Evolutionary conservation across 1,140 invertebrate species (phyloP), one percentile per base, ranked within the genome.

Genomic region (Cherax quadricarinatus): DNA sequence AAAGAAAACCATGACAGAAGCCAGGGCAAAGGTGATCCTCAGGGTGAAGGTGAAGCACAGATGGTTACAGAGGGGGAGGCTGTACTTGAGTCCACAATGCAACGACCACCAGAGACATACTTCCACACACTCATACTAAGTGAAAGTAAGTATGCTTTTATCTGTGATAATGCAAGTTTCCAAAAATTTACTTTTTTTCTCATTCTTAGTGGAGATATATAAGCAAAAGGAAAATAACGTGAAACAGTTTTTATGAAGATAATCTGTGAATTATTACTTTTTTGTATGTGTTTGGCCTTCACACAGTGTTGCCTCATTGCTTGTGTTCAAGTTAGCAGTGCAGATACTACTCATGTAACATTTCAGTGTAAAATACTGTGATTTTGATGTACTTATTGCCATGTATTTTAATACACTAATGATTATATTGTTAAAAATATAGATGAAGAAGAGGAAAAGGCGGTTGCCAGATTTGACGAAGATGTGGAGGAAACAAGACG

Each of bases 51-150:
- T 70, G 92, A 94, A 79, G 92, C 75, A 18, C 86, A 90, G n/a
- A 93, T 97, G 53, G 96, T 97, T 90, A 95, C 98, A 18, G 97
- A 98, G 94, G 98, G 98, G 14, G 97, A 98, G 84, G 95, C 95
- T 21, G 95, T 98, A 0, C 90, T 95, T 30, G 98, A 98, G 0
- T 94, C 95, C 83, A 96, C 94, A 6, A 97, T 97, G 18, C 94
- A 96, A 1, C 95, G 98, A 93, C 97, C 96, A 51, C 94, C 94
- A 0, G 97, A 98, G 49, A 97, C 97, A 14, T 96, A 96, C 10
- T 96, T 96, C 91, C 96, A 96, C 93, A 97, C 96, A 95, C 87
- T 90, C 16, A 49, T 88, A 5, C 79, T 86, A 14, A 81, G 91
- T 21, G 84, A 93, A n/a, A 81, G 89, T 93, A 48, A 89, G 70